These are phyloP conservation scores for Pegoplata infirma DNA, from an alignment of 2,888 invertebrate genomes.

Conservation along the genomic window DNA sequence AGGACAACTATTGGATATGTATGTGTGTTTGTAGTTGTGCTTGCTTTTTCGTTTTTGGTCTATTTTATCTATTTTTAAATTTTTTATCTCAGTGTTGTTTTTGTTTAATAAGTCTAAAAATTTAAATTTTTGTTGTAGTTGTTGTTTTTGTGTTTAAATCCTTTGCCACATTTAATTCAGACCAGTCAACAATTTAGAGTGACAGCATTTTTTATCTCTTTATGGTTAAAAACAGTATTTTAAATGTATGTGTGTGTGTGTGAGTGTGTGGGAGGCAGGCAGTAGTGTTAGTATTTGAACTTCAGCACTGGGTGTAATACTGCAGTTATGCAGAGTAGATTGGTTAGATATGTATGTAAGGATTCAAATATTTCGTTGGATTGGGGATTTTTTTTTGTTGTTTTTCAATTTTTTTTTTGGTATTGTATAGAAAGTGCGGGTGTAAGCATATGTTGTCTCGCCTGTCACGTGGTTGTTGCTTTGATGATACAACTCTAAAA, in stretches of 20 bases:
- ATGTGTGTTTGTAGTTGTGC: constrained; percentile 9
- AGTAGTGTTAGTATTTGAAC: background rate
- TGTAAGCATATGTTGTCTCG: constrained; percentile 63
- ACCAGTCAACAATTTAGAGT: constrained; percentile 62
- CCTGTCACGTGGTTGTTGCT: constrained; percentile 62
- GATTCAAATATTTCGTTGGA: constrained; percentile 20
- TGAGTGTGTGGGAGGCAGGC: background rate
- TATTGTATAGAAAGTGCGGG: constrained; percentile 46
- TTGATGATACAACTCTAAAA: constrained; percentile 47
- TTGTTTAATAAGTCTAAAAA: constrained; percentile 23
- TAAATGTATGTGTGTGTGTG: no score
- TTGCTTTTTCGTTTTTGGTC: no score
- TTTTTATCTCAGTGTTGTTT: background rate
- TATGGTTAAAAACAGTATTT: constrained; percentile 24
- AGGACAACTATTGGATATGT: constrained; percentile 27
- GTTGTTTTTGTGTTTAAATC: constrained; percentile 24
- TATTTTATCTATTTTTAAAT: constrained; percentile 1
- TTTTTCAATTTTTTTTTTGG: constrained; percentile 4
- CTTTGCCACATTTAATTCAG: constrained; percentile 62
- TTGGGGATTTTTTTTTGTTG: constrained; percentile 5
- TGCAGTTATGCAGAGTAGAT: background rate
- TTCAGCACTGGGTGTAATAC: background rate
- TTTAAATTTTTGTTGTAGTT: constrained; percentile 36
- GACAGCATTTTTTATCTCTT: constrained; percentile 56
- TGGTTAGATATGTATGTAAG: constrained; percentile 28